Conservation (phyloP, 2,113 vertebrate species). For the Sarotherodon lohbergeri region DNA sequence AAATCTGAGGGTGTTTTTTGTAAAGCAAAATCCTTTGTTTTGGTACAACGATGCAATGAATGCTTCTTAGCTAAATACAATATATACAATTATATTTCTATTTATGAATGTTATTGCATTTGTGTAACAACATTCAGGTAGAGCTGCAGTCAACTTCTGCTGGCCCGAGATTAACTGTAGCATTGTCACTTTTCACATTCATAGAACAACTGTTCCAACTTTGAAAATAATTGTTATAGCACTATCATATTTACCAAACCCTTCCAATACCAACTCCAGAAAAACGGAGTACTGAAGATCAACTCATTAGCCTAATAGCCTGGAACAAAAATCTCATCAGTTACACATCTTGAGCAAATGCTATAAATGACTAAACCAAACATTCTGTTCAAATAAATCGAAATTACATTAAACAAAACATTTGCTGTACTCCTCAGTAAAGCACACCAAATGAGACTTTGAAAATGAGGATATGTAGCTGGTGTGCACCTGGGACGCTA, state of each 20-base stretch:
- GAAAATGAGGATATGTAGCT: background rate
- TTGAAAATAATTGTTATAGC: background rate
- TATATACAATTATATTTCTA: background rate
- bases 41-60: background rate
- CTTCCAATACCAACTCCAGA: background rate
- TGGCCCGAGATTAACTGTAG: background rate
- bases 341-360: slow-evolving; percentile 14
- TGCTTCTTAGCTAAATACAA: background rate
- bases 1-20: background rate
- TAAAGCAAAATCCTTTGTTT: background rate
- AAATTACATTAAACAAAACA: slow-evolving; percentile 10
- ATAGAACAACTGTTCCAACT: background rate
- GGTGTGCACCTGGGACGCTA: background rate
- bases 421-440: background rate
- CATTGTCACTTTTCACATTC: background rate
- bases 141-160: background rate
- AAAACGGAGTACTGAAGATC: background rate
- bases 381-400: background rate
- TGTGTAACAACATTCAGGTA: background rate
- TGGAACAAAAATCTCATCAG: slow-evolving; percentile 30
- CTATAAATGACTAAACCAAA: slow-evolving; percentile 9
- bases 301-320: slow-evolving; percentile 26
- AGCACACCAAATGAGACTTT: background rate
- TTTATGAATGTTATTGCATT: background rate
- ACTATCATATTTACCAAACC: background rate